phyloP scores from a whole-genome alignment of 1,140 invertebrate genomes.

The Muscidifurax raptorellus region DNA sequence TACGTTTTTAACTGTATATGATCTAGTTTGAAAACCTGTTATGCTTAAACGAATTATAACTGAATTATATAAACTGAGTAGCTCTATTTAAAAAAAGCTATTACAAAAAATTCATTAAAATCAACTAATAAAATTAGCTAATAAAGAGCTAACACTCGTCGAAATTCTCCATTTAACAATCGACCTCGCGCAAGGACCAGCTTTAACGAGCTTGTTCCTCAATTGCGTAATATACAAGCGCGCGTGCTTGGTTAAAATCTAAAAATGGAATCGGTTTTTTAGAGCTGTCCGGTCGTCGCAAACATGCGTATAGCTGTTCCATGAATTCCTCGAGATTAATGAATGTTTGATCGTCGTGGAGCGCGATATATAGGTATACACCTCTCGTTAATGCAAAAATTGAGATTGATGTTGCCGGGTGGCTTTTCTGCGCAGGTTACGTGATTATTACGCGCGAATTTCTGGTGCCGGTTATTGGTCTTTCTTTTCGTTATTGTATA shows the following conservation, averaged over 20 bases:
- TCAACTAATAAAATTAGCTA: too few relatives aligned
- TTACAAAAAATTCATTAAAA: too few relatives aligned
- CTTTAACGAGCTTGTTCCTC: neutral
- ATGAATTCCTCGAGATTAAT: conserved; percentile 37
- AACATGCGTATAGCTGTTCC: neutral
- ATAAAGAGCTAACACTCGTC: neutral
- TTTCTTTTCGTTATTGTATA: neutral
- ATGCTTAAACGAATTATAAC: too few relatives aligned
- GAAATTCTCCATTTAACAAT: neutral
- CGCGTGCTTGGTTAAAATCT: neutral
- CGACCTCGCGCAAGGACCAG: conserved; percentile 9
- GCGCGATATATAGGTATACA: too few relatives aligned
- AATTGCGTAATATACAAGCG: conserved; percentile 2
- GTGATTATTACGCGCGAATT: neutral
- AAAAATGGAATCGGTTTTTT: conserved; percentile 35
- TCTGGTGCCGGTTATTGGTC: neutral
- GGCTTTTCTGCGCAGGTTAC: neutral
- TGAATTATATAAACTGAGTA: too few relatives aligned
- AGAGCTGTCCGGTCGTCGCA: neutral
- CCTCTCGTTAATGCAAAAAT: conserved; percentile 16
- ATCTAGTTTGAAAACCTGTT: too few relatives aligned
- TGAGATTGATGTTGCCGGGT: conserved; percentile 14
- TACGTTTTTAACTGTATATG: too few relatives aligned
- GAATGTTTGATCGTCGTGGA: neutral
- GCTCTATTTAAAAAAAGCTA: too few relatives aligned